Percentiles rank a stretch among this genome's conserved stretches.
Conservation (phyloP, 2,888 invertebrate species). For the Aspidiotus destructor region DNA sequence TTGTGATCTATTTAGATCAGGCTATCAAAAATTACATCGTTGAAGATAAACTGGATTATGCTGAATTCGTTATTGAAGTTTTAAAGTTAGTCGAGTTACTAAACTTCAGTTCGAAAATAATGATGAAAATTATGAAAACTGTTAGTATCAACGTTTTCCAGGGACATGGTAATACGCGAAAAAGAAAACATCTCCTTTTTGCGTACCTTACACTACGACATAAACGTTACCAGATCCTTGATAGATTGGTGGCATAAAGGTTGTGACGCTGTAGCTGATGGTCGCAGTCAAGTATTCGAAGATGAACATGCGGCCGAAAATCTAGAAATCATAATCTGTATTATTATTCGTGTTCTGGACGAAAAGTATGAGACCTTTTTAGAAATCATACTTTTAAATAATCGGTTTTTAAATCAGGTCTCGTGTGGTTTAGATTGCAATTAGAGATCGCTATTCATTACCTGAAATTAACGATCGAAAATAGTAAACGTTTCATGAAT, state of each 20-base stretch:
- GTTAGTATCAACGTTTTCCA: background rate
- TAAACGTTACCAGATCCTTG: constrained; percentile 13
- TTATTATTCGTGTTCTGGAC: constrained; percentile 9
- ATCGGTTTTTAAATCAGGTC: background rate
- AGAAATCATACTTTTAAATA: background rate
- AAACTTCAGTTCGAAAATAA: background rate
- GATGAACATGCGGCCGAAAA: constrained; percentile 16
- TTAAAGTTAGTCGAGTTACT: constrained; percentile 2
- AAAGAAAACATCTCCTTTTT: constrained; percentile 9
- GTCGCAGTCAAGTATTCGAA: constrained; percentile 9
- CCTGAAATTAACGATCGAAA: constrained; percentile 9
- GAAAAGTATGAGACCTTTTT: constrained; percentile 6
- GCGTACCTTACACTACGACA: constrained; percentile 6
- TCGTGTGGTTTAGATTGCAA: constrained; percentile 5
- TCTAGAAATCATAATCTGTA: constrained; percentile 9
- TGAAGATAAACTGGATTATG: background rate
- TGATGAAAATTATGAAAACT: background rate
- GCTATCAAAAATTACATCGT: background rate
- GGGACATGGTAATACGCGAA: constrained; percentile 2
- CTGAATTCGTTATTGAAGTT: constrained; percentile 10
- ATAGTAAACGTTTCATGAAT: constrained; percentile 24
- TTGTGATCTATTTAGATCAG: constrained; percentile 5
- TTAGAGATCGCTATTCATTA: background rate
- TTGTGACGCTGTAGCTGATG: constrained; percentile 14
- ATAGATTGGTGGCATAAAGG: constrained; percentile 25